These are phyloP conservation scores for Spizaetus ornatus DNA, from an alignment of 2,113 vertebrate genomes.

Conservation along the genomic window DNA sequence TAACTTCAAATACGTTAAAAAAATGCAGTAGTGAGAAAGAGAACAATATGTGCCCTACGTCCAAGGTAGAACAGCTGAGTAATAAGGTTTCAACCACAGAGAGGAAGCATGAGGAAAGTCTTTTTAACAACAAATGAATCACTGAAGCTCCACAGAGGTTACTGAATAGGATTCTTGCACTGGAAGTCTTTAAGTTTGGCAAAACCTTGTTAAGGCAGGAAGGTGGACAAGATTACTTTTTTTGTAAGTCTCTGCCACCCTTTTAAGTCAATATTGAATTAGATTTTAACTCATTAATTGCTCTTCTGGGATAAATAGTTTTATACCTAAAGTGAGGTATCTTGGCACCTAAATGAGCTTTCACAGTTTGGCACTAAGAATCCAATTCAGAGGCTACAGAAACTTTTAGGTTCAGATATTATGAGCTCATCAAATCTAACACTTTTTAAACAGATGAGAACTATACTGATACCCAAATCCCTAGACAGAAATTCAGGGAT, in stretches of 20 bases:
- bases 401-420: background rate
- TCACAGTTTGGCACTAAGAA: background rate
- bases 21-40: background rate
- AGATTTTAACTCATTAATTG: background rate
- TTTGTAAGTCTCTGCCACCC: background rate
- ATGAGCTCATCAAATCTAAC: background rate
- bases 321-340: background rate
- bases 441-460: background rate
- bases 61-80: background rate
- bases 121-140: background rate
- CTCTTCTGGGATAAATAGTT: background rate
- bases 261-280: background rate
- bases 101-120: background rate
- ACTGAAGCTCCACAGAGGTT: background rate
- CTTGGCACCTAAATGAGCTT: background rate
- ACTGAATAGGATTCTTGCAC: background rate
- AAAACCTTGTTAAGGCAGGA: background rate
- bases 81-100: background rate
- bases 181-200: background rate
- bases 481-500: background rate
- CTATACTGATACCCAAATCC: background rate
- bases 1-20: background rate
- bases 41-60: fast-evolving
- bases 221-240: background rate
- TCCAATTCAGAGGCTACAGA: background rate